Percentiles rank a stretch among this genome's conserved stretches.
These are phyloP conservation scores for Drosophila virilis DNA, from an alignment of 1,140 invertebrate genomes.

Conservation along the genomic window DNA sequence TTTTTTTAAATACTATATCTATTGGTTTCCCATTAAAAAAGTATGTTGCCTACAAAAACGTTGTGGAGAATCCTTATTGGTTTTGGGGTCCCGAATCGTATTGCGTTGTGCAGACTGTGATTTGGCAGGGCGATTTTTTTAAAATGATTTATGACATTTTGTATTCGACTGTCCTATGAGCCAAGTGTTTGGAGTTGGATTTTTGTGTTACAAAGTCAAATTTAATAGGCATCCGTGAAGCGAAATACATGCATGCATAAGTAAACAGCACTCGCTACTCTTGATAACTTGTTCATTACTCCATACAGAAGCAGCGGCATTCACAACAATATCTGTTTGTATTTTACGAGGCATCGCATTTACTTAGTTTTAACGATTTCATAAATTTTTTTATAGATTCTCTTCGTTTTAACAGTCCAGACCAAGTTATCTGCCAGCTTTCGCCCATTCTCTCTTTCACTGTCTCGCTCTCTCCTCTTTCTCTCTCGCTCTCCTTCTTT, in stretches of 20 bases:
- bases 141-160: too few relatives aligned
- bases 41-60: too few relatives aligned
- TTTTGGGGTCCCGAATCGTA: too few relatives aligned
- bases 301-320: not conserved
- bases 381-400: constrained; percentile 43
- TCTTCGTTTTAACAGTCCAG: constrained; percentile 30
- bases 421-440: constrained; percentile 22
- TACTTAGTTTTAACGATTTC: constrained; percentile 49
- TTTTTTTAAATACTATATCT: too few relatives aligned
- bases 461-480: not conserved
- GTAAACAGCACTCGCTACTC: not conserved
- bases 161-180: not conserved
- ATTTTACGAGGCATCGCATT: constrained; percentile 35
- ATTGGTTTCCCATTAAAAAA: too few relatives aligned
- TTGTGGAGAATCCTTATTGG: too few relatives aligned
- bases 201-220: not conserved
- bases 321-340: constrained; percentile 35
- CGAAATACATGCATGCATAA: constrained; percentile 9
- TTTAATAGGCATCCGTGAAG: constrained; percentile 6
- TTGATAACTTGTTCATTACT: constrained; percentile 41
- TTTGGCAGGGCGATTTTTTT: too few relatives aligned
- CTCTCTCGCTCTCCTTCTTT: not conserved
- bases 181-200: not conserved
- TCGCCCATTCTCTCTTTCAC: not conserved
- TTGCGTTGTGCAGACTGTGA: too few relatives aligned